Base-by-base conservation (phyloP, 2,888 invertebrate genomes). In the Tinea trinotella region DNA sequence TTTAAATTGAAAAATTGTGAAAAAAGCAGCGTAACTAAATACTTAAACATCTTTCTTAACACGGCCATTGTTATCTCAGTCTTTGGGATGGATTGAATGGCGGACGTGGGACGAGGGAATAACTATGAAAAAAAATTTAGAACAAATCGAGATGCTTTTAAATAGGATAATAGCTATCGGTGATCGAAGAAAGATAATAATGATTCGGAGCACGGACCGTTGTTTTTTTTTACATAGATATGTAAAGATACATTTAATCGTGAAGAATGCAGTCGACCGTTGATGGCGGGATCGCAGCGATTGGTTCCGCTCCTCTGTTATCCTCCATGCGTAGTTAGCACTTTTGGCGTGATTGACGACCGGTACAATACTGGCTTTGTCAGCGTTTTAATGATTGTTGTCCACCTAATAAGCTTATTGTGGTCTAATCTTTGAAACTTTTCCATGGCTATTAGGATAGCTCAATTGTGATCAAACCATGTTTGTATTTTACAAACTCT, bases 11-110 rank as follows among this genome's bases (percentile, higher is more conserved):
- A 81, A 81, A 78, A 71, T 80, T 73, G 72, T 77, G 75, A 83
- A 85, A 84, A 53, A 85, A 85, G 81, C 73, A 76, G 76, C 84
- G 84, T 82, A 77, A 69, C 84, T 82, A 85, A 85, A 83, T 73
- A 77, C 78, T 83, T 83, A 84, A 84, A 85, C 82, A 82, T 83
- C 83, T 81, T 83, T 83, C 85, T 82, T 83, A 83, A 80, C 80
- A 71, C 70, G 69, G 58, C 76, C 71, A 80, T 85, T 85, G 85
- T 85, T 74, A 70, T 65, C 46, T n/a, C 6, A 54, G 44, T 15
- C 50, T 22, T 49, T 63, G 66, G 62, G 66, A 69, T 68, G 80
- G 75, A 79, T 82, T 77, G 81, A 82, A 80, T 77, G 75, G 79
- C 72, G 70, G 76, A 74, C 74, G 70, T 48, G 49, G 54, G 53